Evolutionary conservation across 2,113 vertebrate genomes (phyloP).

Genomic region (Nestor notabilis): DNA sequence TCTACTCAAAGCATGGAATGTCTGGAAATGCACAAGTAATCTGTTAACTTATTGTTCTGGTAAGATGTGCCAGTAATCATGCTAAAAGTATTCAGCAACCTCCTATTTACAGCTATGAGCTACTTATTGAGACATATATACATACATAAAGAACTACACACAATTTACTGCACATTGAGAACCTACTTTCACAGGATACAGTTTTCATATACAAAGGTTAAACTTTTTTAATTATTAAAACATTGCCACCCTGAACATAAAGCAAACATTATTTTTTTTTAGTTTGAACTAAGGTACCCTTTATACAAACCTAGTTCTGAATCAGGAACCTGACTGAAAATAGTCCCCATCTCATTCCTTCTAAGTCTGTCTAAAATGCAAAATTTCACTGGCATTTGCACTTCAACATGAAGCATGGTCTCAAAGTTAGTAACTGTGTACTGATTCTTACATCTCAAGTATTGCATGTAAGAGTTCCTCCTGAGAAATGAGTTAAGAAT

Average conservation of each 20-base stretch:
- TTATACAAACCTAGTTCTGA: conserved; percentile 9
- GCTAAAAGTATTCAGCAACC: neutral
- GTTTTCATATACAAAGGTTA: neutral
- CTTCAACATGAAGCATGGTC: conserved; percentile 51
- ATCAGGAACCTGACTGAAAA: neutral
- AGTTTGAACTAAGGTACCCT: neutral
- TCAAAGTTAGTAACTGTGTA: neutral
- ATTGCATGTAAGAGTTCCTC: neutral
- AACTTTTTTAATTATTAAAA: conserved; percentile 1
- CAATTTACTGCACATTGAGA: neutral
- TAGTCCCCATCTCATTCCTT: neutral
- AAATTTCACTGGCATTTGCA: conserved; percentile 7
- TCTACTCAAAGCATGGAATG: neutral
- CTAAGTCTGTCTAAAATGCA: neutral
- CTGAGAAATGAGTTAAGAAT: conserved; percentile 8
- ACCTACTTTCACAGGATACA: neutral
- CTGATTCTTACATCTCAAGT: neutral
- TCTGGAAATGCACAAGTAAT: neutral
- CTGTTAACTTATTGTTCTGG: neutral
- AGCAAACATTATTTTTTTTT: neutral
- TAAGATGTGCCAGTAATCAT: neutral
- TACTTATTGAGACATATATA: neutral
- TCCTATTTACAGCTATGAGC: neutral
- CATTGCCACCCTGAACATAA: neutral
- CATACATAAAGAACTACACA: neutral